Evolutionary conservation across 2,888 invertebrate species (phyloP).

Genomic region (Invenusta paracnida): DNA sequence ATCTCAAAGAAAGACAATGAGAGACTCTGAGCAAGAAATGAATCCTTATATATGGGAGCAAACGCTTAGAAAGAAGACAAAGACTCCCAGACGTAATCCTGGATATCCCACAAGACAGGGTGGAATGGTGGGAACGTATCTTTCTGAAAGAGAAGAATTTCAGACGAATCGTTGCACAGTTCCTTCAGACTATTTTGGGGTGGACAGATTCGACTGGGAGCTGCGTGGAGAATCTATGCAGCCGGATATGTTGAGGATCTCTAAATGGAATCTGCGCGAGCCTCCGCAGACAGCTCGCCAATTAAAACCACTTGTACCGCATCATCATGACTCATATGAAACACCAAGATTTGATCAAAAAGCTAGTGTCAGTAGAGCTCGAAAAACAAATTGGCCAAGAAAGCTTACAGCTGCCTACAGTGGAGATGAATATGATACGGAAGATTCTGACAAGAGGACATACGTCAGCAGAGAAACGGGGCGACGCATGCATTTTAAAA

Average conservation of each 20-base stretch:
- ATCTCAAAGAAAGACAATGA: neutral
- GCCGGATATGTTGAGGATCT: conserved; percentile 20
- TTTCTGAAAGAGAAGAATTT: conserved; percentile 27
- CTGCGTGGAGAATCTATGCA: neutral
- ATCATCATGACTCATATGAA: neutral
- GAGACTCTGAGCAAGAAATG: neutral
- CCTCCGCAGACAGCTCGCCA: conserved; percentile 17
- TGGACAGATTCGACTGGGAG: neutral
- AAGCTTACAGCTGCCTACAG: neutral
- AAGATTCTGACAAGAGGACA: neutral
- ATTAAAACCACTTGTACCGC: neutral
- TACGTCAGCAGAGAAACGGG: neutral
- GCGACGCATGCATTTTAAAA: neutral
- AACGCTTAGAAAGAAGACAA: conserved; percentile 9
- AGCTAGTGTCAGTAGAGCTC: neutral
- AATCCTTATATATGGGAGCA: conserved; percentile 28
- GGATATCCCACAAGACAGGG: neutral
- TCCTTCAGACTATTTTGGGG: neutral
- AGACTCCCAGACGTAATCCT: neutral
- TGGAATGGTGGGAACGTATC: neutral
- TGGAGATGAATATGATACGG: neutral
- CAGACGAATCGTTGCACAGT: neutral
- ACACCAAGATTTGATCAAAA: neutral
- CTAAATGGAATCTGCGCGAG: conserved; percentile 32
- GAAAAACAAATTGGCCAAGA: neutral